Percentiles rank a stretch among this genome's conserved stretches.
Conservation (phyloP, 1,140 invertebrate species). For the Arion vulgaris region DNA sequence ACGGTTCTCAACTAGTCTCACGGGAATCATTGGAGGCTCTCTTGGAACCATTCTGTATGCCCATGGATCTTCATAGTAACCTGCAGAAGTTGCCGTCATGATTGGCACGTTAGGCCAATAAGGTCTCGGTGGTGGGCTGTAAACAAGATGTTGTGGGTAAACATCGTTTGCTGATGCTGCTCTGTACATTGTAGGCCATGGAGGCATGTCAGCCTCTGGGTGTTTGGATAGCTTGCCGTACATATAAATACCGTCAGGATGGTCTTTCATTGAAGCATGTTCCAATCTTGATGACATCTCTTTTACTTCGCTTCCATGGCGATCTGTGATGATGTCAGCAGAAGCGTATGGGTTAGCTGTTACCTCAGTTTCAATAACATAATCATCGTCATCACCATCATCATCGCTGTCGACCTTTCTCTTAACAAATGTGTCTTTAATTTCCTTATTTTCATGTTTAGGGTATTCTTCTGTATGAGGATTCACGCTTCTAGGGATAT, state of each 20-base stretch:
- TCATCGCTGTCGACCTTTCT: constrained; percentile 25
- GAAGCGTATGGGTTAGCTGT: neutral
- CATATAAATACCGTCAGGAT: neutral
- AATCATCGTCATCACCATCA: constrained; percentile 3
- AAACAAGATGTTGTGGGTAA: neutral
- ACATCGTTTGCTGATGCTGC: neutral
- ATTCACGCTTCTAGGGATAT: neutral
- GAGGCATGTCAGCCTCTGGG: neutral
- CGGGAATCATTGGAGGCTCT: constrained; percentile 14
- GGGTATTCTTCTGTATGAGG: neutral
- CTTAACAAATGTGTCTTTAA: neutral
- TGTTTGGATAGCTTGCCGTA: neutral
- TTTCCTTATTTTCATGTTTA: constrained; percentile 37
- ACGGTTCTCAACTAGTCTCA: neutral
- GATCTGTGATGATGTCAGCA: neutral
- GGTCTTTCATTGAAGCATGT: neutral
- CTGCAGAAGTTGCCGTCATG: neutral
- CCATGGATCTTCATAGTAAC: neutral
- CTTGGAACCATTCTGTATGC: constrained; percentile 6
- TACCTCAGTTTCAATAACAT: constrained; percentile 21
- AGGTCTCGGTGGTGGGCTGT: neutral
- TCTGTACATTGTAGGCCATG: neutral
- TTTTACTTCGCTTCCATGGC: neutral
- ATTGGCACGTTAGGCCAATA: neutral
- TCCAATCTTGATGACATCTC: neutral